Conservation (phyloP, 2,888 invertebrate genomes). For the Metalampra italica region DNA sequence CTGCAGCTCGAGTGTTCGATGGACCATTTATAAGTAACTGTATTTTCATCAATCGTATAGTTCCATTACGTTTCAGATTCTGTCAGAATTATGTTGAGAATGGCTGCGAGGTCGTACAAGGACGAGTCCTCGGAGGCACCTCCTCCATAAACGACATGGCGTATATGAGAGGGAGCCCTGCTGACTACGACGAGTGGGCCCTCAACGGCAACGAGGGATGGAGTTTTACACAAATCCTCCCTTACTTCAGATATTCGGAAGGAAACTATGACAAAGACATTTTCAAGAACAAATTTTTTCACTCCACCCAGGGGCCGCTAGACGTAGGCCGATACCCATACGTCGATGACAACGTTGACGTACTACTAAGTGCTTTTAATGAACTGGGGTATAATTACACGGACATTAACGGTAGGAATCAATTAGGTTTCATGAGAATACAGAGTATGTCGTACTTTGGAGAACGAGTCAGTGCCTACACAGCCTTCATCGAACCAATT, state of each 20-base stretch:
- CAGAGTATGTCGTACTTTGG: slow-evolving; percentile 68
- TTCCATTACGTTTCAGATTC: slow-evolving; percentile 49
- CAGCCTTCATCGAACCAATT: slow-evolving; percentile 66
- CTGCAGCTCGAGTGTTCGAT: slow-evolving; percentile 14
- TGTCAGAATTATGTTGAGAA: slow-evolving; percentile 50
- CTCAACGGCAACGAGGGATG: slow-evolving; percentile 64
- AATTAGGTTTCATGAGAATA: slow-evolving; percentile 67
- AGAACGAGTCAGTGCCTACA: slow-evolving; percentile 66
- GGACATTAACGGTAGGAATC: slow-evolving; percentile 64
- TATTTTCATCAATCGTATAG: slow-evolving; percentile 37
- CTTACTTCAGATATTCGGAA: slow-evolving; percentile 71
- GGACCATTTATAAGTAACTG: slow-evolving; percentile 19
- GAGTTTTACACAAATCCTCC: slow-evolving; percentile 57
- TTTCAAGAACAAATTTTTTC: slow-evolving; percentile 59
- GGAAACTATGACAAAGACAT: slow-evolving; percentile 71
- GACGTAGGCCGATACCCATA: slow-evolving; percentile 66
- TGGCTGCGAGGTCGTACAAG: slow-evolving; percentile 67
- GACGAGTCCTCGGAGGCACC: slow-evolving; percentile 63
- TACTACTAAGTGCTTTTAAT: slow-evolving; percentile 60
- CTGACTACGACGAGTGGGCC: slow-evolving; percentile 70
- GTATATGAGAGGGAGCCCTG: slow-evolving; percentile 66
- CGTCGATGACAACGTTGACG: slow-evolving; percentile 65
- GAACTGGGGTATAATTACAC: slow-evolving; percentile 69
- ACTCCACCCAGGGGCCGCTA: slow-evolving; percentile 65
- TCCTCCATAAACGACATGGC: slow-evolving; percentile 69